These are phyloP conservation scores for Kuschelorhynchus macadamiae DNA, from an alignment of 2,888 invertebrate genomes.

Conservation along the genomic window DNA sequence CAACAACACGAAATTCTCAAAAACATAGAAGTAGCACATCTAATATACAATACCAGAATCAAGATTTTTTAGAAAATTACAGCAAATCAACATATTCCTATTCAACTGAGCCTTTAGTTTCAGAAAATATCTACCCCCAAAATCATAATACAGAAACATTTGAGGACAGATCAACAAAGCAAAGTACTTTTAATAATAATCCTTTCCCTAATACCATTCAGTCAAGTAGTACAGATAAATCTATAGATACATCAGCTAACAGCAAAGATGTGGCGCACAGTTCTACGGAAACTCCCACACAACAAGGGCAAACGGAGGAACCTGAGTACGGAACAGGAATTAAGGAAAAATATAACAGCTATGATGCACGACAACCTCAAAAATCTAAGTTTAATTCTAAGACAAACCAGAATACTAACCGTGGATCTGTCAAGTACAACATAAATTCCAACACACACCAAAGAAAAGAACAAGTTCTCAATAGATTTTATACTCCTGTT, in stretches of 20 bases:
- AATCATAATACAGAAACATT: neutral
- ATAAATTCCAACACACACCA: neutral
- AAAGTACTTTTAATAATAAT: too few relatives aligned
- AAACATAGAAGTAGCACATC: slow-evolving; percentile 3
- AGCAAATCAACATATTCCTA: neutral
- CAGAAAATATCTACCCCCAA: neutral
- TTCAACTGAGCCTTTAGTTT: neutral
- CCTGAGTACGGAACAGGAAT: slow-evolving; percentile 15
- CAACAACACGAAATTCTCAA: neutral
- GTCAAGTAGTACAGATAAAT: too few relatives aligned
- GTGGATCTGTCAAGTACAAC: slow-evolving; percentile 41
- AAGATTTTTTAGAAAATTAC: neutral
- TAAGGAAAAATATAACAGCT: slow-evolving; percentile 26
- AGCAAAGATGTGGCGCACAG: neutral
- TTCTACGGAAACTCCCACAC: neutral
- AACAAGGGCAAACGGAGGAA: neutral
- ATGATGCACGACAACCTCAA: slow-evolving; percentile 15
- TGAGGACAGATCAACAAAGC: neutral
- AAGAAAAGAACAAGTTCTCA: too few relatives aligned
- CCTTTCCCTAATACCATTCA: too few relatives aligned
- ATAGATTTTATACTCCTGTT: neutral
- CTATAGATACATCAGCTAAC: neutral
- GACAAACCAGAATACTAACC: slow-evolving; percentile 10
- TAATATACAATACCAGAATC: slow-evolving; percentile 1
- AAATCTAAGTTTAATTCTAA: neutral